A percentile compares a stretch with the other conserved stretches of the same genome.
These are phyloP conservation scores for Alcedo atthis DNA, from an alignment of 2,797 vertebrate species.

Conservation along the genomic window DNA sequence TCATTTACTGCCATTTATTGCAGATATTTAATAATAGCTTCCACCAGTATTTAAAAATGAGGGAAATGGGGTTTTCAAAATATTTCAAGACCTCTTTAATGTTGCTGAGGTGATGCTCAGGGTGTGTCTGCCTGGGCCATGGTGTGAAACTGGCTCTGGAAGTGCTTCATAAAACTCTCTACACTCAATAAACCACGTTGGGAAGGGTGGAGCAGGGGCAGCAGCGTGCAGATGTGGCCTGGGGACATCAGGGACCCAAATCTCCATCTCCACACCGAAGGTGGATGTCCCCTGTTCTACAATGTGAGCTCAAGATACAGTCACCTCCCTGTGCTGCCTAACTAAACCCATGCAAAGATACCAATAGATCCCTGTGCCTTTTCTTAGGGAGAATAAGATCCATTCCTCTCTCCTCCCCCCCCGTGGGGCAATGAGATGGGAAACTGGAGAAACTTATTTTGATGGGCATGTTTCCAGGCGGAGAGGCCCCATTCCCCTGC, in stretches of 20 bases:
- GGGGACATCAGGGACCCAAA: background rate
- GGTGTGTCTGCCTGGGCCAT: background rate
- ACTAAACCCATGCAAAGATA: background rate
- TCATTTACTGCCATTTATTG: background rate
- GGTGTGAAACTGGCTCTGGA: background rate
- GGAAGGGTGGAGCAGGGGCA: background rate
- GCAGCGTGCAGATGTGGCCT: accelerated
- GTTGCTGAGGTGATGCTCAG: background rate
- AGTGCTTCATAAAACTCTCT: background rate
- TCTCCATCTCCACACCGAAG: background rate
- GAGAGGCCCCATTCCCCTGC: background rate
- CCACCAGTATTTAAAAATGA: background rate
- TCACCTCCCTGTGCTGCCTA: background rate
- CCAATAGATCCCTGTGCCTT: background rate
- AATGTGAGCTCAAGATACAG: accelerated
- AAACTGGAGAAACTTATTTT: slow-evolving; percentile 17
- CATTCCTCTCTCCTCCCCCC: background rate
- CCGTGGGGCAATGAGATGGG: background rate
- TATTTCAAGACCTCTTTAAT: background rate
- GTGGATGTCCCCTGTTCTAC: background rate
- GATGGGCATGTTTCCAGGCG: background rate
- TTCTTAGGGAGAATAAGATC: background rate
- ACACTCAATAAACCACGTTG: accelerated
- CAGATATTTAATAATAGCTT: background rate
- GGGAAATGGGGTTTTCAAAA: background rate